Evolutionary conservation across 2,888 invertebrate genomes (phyloP).

Genomic region (Flabesymbios commensalis): DNA sequence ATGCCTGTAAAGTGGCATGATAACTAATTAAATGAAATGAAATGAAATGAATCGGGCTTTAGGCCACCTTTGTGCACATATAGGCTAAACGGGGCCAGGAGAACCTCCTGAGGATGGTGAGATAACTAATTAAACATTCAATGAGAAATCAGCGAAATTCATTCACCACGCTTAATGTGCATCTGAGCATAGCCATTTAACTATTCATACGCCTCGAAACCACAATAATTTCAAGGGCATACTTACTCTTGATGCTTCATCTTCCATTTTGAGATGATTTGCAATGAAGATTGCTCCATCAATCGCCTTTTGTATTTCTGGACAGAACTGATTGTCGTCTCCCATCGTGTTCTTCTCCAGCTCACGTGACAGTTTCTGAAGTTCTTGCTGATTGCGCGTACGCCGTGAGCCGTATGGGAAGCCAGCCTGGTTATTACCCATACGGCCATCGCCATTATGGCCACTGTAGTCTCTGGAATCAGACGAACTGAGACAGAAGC

Average conservation of each 20-base stretch:
- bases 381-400: constrained; percentile 34
- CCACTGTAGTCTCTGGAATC: neutral
- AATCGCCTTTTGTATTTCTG: constrained; percentile 37
- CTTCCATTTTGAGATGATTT: constrained; percentile 38
- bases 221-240: no score
- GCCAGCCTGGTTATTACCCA: neutral
- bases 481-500: constrained; percentile 19
- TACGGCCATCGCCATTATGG: constrained; percentile 3
- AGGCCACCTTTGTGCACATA: no score
- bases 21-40: no score
- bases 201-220: no score
- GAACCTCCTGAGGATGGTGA: no score
- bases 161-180: no score
- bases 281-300: constrained; percentile 38
- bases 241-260: constrained; percentile 32
- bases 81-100: no score
- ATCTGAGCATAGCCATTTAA: no score
- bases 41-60: no score
- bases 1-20: no score
- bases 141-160: no score
- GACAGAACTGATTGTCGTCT: constrained; percentile 11
- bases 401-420: constrained; percentile 21
- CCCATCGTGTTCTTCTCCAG: constrained; percentile 28
- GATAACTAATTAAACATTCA: no score
- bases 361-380: constrained; percentile 31